A percentile compares a stretch with the other conserved stretches of the same genome.
These are phyloP conservation scores for Penelope pileata DNA, from an alignment of 2,113 vertebrate species.

Conservation along the genomic window DNA sequence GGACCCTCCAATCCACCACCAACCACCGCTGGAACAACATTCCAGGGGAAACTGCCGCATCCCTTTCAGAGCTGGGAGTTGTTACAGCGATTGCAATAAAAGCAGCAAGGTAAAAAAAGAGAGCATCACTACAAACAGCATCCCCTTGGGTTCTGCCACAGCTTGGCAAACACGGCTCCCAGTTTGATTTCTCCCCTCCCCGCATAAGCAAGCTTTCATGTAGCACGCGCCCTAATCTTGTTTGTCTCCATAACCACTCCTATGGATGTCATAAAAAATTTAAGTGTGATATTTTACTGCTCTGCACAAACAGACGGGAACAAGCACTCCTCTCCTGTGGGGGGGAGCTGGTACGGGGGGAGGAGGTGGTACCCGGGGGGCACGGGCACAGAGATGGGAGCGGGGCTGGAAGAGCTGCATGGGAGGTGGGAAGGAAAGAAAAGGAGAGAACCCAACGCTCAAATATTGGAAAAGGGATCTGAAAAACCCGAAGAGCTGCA, in stretches of 20 bases:
- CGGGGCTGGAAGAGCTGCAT: too few relatives aligned
- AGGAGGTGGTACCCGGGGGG: too few relatives aligned
- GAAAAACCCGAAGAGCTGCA: background rate
- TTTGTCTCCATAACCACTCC: conserved; percentile 42
- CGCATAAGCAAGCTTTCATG: conserved; percentile 14
- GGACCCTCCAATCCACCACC: too few relatives aligned
- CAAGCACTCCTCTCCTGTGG: fast-evolving
- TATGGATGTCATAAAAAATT: conserved; percentile 49
- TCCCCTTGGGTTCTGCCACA: background rate
- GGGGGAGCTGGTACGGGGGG: background rate
- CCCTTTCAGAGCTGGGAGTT: background rate
- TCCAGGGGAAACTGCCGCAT: too few relatives aligned
- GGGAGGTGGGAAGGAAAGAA: fast-evolving
- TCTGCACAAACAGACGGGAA: background rate
- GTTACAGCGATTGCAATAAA: background rate
- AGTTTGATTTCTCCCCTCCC: background rate
- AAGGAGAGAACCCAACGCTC: background rate
- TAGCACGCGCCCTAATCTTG: conserved; percentile 43
- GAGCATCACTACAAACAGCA: background rate
- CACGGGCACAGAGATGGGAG: background rate
- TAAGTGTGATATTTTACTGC: background rate
- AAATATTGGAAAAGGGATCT: background rate
- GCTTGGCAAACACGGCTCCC: background rate
- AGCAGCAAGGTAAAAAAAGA: background rate
- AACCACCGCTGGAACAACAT: too few relatives aligned